Conservation (phyloP, 2,888 invertebrate species). For the Julus scanicus region DNA sequence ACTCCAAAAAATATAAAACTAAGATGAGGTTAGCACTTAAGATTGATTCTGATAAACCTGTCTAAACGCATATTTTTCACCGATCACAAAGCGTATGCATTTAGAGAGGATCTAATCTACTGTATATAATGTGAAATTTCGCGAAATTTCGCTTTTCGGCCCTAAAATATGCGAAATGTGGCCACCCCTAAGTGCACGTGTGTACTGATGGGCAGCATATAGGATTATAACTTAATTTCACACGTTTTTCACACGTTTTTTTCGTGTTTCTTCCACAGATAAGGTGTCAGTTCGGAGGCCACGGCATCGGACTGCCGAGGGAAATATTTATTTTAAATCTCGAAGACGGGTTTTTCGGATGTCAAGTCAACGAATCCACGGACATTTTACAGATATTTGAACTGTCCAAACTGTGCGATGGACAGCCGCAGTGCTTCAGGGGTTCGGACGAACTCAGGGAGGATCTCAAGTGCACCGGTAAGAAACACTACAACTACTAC, state of each 20-base stretch:
- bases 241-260: not conserved
- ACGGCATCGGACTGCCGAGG: slow-evolving; percentile 64
- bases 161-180: no score
- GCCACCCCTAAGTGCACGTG: no score
- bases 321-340: slow-evolving; percentile 96
- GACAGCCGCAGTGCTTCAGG: slow-evolving; percentile 87
- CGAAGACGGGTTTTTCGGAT: slow-evolving; percentile 97
- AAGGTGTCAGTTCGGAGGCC: slow-evolving; percentile 53
- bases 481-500: slow-evolving; percentile 64
- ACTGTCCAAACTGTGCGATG: slow-evolving; percentile 93
- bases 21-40: no score
- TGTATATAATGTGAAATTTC: no score
- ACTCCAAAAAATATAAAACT: no score
- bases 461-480: slow-evolving; percentile 94
- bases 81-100: no score
- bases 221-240: no score
- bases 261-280: slow-evolving; percentile 29
- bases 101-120: no score
- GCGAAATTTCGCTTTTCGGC: no score
- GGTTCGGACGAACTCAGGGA: slow-evolving; percentile 90
- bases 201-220: no score
- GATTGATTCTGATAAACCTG: no score
- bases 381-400: slow-evolving; percentile 95
- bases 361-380: slow-evolving; percentile 96
- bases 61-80: no score